phyloP scores from a whole-genome alignment of 2,797 vertebrate species.

The Stomatorhinus walkeri region DNA sequence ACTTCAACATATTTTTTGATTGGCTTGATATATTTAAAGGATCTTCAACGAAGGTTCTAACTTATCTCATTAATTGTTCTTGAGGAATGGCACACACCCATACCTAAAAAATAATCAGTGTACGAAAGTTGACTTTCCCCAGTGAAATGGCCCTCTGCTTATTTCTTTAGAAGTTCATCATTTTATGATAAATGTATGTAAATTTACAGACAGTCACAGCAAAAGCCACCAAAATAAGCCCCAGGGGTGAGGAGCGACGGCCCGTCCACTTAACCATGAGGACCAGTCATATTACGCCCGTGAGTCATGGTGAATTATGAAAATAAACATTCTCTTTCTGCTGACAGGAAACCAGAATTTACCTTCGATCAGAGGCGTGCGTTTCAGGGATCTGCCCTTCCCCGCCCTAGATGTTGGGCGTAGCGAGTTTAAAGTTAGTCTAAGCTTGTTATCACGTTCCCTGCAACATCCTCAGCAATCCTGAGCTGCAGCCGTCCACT shows the following conservation, averaged over 20 bases:
- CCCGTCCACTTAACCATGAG: neutral
- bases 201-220: neutral
- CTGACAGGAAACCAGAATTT: slow-evolving; percentile 36
- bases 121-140: neutral
- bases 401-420: slow-evolving; percentile 44
- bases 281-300: neutral
- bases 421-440: slow-evolving; percentile 48
- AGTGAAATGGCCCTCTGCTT: neutral
- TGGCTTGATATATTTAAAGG: neutral
- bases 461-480: slow-evolving; percentile 47
- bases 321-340: neutral
- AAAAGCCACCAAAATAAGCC: neutral
- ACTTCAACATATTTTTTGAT: neutral
- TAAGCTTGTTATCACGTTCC: slow-evolving; percentile 49
- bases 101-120: neutral
- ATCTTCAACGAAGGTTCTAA: neutral
- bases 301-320: slow-evolving; percentile 2
- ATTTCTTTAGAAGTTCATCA: neutral
- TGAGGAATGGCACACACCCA: neutral
- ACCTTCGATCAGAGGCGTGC: slow-evolving; percentile 55
- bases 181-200: neutral
- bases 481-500: slow-evolving; percentile 29
- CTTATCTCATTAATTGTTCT: neutral
- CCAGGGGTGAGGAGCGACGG: neutral
- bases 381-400: slow-evolving; percentile 41